phyloP scores from a whole-genome alignment of 2,888 invertebrate genomes.

The Pseudolycoriella hygida region DNA sequence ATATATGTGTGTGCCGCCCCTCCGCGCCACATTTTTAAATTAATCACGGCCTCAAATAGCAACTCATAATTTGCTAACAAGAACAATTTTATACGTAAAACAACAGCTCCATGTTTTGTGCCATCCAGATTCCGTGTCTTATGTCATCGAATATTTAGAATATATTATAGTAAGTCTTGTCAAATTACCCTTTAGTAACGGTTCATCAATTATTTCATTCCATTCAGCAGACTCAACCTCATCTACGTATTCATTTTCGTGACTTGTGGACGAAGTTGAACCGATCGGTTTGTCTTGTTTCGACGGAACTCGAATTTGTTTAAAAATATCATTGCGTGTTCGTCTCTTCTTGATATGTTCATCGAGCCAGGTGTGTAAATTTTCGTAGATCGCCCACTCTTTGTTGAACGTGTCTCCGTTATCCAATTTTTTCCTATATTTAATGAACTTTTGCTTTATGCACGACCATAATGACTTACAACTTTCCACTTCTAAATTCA shows the following conservation, averaged over 20 bases:
- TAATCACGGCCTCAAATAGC: too few relatives aligned
- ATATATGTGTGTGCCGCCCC: too few relatives aligned
- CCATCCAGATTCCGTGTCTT: too few relatives aligned
- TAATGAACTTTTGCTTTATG: slow-evolving; percentile 7
- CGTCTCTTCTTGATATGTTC: slow-evolving; percentile 4
- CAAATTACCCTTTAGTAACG: too few relatives aligned
- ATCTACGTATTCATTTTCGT: not conserved
- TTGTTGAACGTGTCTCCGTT: not conserved
- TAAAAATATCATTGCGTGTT: not conserved
- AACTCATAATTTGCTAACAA: too few relatives aligned
- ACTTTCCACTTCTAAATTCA: slow-evolving; percentile 5
- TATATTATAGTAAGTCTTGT: too few relatives aligned
- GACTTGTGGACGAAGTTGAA: not conserved
- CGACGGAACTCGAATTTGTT: not conserved
- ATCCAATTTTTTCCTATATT: slow-evolving; percentile 5
- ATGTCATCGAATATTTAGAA: too few relatives aligned
- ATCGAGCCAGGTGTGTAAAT: slow-evolving; percentile 4
- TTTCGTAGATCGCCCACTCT: slow-evolving; percentile 4
- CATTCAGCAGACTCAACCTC: not conserved
- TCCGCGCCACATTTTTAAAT: too few relatives aligned
- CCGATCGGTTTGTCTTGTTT: not conserved
- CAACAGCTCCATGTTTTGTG: too few relatives aligned
- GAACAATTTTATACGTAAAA: too few relatives aligned
- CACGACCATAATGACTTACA: slow-evolving; percentile 6
- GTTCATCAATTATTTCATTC: not conserved